These are phyloP conservation scores for Cerceris rybyensis DNA, from an alignment of 2,888 invertebrate genomes.

Conservation along the genomic window DNA sequence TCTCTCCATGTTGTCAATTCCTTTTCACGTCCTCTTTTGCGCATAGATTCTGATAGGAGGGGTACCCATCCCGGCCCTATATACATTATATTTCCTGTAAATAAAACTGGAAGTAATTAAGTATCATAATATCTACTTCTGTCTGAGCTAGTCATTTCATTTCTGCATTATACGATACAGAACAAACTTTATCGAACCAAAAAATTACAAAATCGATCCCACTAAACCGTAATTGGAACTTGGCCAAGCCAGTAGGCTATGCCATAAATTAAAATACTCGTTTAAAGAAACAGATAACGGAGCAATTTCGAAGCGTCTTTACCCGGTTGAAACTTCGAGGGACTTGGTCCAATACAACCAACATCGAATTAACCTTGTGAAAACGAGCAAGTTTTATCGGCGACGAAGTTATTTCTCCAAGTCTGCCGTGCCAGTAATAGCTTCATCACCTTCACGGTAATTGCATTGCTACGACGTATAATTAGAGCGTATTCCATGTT, in stretches of 20 bases:
- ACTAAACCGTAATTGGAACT: too few species aligned
- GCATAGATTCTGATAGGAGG: too few species aligned
- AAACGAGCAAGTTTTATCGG: constrained; percentile 60
- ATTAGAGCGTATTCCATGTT: constrained; percentile 64
- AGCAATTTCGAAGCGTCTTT: constrained; percentile 24
- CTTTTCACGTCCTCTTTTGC: too few species aligned
- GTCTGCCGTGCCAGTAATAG: constrained; percentile 70
- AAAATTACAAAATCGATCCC: too few species aligned
- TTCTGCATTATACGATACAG: too few species aligned
- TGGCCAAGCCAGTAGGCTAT: neutral
- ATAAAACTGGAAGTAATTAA: too few species aligned
- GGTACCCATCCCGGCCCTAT: too few species aligned
- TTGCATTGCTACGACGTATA: constrained; percentile 69
- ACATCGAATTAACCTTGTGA: constrained; percentile 54
- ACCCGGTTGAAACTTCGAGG: constrained; percentile 2
- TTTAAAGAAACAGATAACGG: constrained; percentile 19
- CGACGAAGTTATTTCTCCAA: constrained; percentile 64
- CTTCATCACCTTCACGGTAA: constrained; percentile 69
- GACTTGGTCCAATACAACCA: constrained; percentile 25
- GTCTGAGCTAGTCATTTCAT: too few species aligned
- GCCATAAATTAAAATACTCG: neutral
- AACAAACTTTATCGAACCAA: too few species aligned
- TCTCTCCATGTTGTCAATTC: too few species aligned
- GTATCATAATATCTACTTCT: too few species aligned
- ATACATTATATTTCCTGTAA: too few species aligned